Percentiles rank a stretch among this genome's conserved stretches.
Evolutionary conservation across 2,888 invertebrate genomes (phyloP).

Genomic region (Morpho achilles): DNA sequence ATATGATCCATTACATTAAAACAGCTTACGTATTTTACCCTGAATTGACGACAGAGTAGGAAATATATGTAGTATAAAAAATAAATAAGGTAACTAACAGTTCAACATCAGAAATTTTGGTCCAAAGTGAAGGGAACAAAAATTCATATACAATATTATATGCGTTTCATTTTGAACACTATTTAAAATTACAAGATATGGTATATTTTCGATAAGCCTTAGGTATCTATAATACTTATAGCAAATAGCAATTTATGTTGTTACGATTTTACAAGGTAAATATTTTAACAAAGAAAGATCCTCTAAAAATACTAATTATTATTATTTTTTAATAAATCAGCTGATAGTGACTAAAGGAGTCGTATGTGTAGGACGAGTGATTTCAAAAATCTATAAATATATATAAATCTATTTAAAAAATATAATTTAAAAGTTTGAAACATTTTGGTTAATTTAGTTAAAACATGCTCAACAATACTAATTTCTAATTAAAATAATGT

Average conservation of each 20-base stretch:
- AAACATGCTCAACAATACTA: constrained; percentile 52
- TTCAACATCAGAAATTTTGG: constrained; percentile 49
- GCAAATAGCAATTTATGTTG: constrained; percentile 42
- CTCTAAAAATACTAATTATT: constrained; percentile 71
- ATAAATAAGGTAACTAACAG: constrained; percentile 40
- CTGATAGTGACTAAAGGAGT: constrained; percentile 41
- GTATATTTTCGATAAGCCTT: constrained; percentile 53
- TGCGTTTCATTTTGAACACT: constrained; percentile 34
- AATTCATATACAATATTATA: constrained; percentile 23
- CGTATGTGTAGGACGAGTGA: constrained; percentile 47
- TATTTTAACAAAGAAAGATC: constrained; percentile 67
- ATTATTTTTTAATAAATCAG: constrained; percentile 37
- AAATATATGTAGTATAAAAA: constrained; percentile 40
- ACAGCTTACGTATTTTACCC: constrained; percentile 9
- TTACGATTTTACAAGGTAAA: constrained; percentile 53
- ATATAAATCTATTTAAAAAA: constrained; percentile 28
- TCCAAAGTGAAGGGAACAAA: constrained; percentile 45
- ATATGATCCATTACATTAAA: constrained; percentile 4
- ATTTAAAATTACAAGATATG: constrained; percentile 44
- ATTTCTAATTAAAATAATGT: constrained; percentile 43
- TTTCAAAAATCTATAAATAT: constrained; percentile 42
- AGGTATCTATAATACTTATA: constrained; percentile 44
- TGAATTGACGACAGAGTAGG: constrained; percentile 31
- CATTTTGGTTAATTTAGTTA: constrained; percentile 32
- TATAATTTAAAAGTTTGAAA: constrained; percentile 25